phyloP scores from a whole-genome alignment of 2,113 vertebrate genomes.

The Platysteira castanea region DNA sequence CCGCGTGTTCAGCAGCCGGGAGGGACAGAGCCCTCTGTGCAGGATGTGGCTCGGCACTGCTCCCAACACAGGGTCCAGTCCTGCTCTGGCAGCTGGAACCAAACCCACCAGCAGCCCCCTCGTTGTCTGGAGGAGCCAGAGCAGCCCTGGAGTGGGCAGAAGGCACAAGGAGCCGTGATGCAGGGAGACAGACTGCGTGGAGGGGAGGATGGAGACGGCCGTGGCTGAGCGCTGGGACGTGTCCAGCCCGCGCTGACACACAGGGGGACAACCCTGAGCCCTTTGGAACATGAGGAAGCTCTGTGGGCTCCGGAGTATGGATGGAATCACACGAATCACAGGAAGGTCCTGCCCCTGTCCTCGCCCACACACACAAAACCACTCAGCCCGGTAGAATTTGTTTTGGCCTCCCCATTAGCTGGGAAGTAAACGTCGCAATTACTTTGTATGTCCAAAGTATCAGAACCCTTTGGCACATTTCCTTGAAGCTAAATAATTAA shows the following conservation, averaged over 20 bases:
- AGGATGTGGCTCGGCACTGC: background rate
- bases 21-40: background rate
- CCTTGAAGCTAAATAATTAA: slow-evolving; percentile 32
- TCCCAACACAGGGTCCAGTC: background rate
- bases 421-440: background rate
- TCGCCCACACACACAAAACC: accelerated
- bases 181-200: accelerated
- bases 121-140: background rate
- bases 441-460: background rate
- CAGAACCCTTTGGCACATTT: background rate
- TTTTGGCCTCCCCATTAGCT: background rate
- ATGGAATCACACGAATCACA: background rate
- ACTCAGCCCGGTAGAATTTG: background rate
- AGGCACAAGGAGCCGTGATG: background rate
- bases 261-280: background rate
- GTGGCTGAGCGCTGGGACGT: accelerated
- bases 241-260: background rate
- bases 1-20: accelerated
- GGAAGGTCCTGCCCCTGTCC: background rate
- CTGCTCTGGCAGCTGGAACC: background rate
- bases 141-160: background rate
- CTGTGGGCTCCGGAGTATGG: background rate
- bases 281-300: background rate
- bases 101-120: background rate
- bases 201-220: background rate